phyloP scores from a whole-genome alignment of 2,888 invertebrate genomes.

The Heliconius hortense region DNA sequence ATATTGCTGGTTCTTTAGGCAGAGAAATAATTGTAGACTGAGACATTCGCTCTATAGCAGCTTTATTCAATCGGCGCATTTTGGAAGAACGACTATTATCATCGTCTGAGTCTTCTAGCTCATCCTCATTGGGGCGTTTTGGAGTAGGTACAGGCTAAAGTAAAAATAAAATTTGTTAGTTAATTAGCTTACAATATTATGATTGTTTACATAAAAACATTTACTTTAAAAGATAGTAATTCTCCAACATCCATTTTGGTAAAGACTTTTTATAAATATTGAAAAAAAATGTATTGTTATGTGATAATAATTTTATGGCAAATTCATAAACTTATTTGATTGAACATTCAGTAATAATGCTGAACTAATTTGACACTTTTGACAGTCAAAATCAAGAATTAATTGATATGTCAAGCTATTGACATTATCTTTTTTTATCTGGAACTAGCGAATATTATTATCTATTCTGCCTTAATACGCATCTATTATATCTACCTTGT shows the following conservation, averaged over 20 bases:
- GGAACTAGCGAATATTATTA: too few species aligned
- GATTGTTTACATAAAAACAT: constrained; percentile 15
- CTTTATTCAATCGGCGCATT: constrained; percentile 82
- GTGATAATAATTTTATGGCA: not conserved
- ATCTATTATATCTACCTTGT: not conserved
- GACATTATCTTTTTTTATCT: not conserved
- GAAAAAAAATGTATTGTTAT: not conserved
- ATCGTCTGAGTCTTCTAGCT: constrained; percentile 85
- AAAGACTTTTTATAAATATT: not conserved
- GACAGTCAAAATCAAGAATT: not conserved
- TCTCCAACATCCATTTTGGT: constrained; percentile 76
- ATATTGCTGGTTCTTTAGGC: constrained; percentile 83
- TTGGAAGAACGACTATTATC: constrained; percentile 84
- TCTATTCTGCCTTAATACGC: too few species aligned
- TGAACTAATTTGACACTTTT: not conserved
- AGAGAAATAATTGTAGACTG: constrained; percentile 71
- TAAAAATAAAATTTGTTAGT: constrained; percentile 1
- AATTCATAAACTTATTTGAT: not conserved
- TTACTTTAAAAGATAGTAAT: constrained; percentile 77
- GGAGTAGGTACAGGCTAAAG: constrained; percentile 91
- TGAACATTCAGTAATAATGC: not conserved
- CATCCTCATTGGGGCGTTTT: constrained; percentile 86
- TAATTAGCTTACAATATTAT: not conserved
- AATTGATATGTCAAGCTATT: not conserved
- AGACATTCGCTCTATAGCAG: constrained; percentile 65